Evolutionary conservation across 2,888 invertebrate species (phyloP).

Genomic region (Acrobeloides nanus): DNA sequence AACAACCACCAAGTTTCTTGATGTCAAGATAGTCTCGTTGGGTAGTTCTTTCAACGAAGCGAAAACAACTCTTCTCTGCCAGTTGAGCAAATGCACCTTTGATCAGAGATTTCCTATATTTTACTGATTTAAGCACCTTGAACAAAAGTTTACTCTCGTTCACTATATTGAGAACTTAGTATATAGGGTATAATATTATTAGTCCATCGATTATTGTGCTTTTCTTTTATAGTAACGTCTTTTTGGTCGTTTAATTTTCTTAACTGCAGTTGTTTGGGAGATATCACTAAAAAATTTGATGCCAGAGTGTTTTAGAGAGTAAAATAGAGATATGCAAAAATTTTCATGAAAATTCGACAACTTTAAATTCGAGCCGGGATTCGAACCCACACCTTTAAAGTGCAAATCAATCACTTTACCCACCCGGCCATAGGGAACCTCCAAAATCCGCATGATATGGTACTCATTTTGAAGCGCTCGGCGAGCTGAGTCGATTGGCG

Average conservation of each 20-base stretch:
- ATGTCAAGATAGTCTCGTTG: slow-evolving; percentile 35
- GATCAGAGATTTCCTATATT: slow-evolving; percentile 27
- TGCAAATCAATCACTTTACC: no score
- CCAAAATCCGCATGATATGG: no score
- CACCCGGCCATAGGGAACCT: no score
- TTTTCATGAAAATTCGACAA: no score
- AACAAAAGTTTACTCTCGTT: slow-evolving; percentile 21
- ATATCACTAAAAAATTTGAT: slow-evolving; percentile 11
- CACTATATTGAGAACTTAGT: slow-evolving; percentile 28
- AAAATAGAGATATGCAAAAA: no score
- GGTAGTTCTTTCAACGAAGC: slow-evolving; percentile 27
- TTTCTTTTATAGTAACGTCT: slow-evolving; percentile 14
- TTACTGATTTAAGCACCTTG: no score
- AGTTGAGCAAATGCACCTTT: slow-evolving; percentile 23
- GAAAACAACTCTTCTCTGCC: slow-evolving; percentile 34
- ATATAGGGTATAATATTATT: slow-evolving; percentile 30
- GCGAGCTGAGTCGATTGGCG: no score
- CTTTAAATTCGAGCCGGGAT: no score
- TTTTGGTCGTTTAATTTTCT: not conserved
- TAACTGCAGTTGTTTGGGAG: slow-evolving; percentile 2
- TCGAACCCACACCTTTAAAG: no score
- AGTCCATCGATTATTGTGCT: slow-evolving; percentile 14
- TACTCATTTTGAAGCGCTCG: no score
- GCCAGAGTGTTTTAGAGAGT: no score
- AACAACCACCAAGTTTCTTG: slow-evolving; percentile 40